Evolutionary conservation across 2,888 invertebrate species (phyloP), one percentile per base, ranked within the genome.

Genomic region (Luperina testacea): DNA sequence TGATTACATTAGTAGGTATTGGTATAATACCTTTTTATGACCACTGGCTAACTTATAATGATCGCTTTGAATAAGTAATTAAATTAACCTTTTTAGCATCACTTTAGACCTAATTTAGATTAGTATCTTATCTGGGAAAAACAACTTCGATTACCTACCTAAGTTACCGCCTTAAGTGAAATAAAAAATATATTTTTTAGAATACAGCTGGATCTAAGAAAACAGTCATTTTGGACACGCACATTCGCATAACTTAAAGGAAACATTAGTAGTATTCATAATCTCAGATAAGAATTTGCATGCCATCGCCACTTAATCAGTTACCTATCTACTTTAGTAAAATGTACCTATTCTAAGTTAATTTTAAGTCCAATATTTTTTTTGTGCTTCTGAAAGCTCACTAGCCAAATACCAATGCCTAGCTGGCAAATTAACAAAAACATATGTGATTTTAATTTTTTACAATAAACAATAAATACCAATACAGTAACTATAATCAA

Each of bases 41-140:
- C 38, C 27, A 64, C 65, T 64, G 27, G n/a, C 51, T 38, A 27
- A 69, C 15, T 45, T 72, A 53, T 32, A 82, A 57, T 20, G 45
- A 59, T 72, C n/a, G 27, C n/a, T 75, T 65, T 73, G 76, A 86
- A 83, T 83, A 86, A 27, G 15, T 76, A 82, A 82, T 76, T 86
- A 42, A 73, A 85, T 86, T 83, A 86, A 76, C 83, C 72, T 77
- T 76, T 83, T 71, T 59, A 63, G 24, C 51, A 63, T 32, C 9
- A 15, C 0, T 64, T 71, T 51, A 27, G 20, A 32, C 15, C 24
- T 63, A n/a, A 72, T 84, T 51, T 53, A 75, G 53, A 71, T 80
- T n/a, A 42, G 27, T 74, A 85, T 82, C 76, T 27, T 45, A 32
- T 27, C n/a, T n/a, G 42, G 63, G 32, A 57, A 3, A 57, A 57